Base-by-base conservation (phyloP, 2,797 vertebrate species). In the Furcifer pardalis region DNA sequence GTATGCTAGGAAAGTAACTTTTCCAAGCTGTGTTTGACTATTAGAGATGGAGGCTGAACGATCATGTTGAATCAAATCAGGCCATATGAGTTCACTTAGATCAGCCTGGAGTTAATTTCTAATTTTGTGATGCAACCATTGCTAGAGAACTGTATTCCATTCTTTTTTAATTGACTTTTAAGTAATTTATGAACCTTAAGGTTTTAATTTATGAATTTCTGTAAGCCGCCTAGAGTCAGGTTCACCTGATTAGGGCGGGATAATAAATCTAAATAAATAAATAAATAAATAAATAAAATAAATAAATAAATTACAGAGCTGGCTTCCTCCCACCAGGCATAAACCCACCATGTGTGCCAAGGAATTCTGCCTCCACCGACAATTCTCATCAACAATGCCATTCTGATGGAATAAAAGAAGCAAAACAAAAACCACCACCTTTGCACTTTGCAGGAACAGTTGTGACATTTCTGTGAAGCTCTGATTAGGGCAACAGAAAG, bases 381-480 rank as follows among this genome's bases (percentile, higher is more conserved):
- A 75, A 59, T 27, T 73, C 62, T 75, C 40, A 79, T 83, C 60
- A 69, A 10, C n/a, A 75, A 5, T 79, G 23, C 30, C n/a, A 40
- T 46, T 83, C 21, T 87, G 85, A 87, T 79, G 68, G 76, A 32
- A 79, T 72, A 79, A n/a, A n/a, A 49, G 49, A 21, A 17, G 1
- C 5, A 79, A 23, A 15, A 68, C 7, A 30, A 17, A 69, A 56
- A 17, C 13, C 52, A 56, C 13, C 52, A 27, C 46, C 65, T 76
- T 76, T 83, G 69, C 46, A 79, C 62, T 75, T 73, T 68, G 13
- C 49, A 56, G 59, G 35, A 86, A 78, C 68, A 74, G 75, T 86
- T 79, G 52, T 83, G 76, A 79, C 76, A 87, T 87, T 83, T 83
- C 59, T 87, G 46, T 75, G 69, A 87, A 79, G 81, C 65, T 19